Evolutionary conservation across 2,888 invertebrate species (phyloP), one percentile per base, ranked within the genome.

Genomic region (Apodemia mormo): DNA sequence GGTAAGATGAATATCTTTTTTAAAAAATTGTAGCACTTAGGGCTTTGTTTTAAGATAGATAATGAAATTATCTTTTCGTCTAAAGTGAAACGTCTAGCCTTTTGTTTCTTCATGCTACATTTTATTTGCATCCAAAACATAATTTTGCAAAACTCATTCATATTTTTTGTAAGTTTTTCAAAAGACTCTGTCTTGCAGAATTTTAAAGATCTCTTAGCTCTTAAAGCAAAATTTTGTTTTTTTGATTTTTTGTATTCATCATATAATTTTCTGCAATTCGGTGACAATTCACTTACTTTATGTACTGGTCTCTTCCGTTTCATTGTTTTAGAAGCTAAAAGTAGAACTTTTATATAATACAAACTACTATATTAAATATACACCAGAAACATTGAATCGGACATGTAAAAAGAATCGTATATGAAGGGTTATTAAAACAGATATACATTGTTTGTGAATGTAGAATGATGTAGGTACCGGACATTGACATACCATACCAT

Each of bases 81-180:
- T 14, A 43, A 37, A 30, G 69, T 58, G n/a, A 69, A 69, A 40
- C 66, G n/a, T 58, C 65, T 66, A 14, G 14, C 68, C 6, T 68
- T 68, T 8, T 29, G 1, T 3, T 68, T 65, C 12, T 65, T 68
- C 10, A n/a, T 49, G 22, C 30, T 33, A 33, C 22, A 49, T 61
- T 65, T 68, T n/a, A 65, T 49, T 69, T 69, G 69, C 65, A 69
- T 69, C 69, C 67, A 67, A 67, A 71, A 29, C 6, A 72, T 29
- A 45, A 66, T 72, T 65, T 69, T 70, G 10, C 68, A 65, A 14
- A 67, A 30, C 40, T 67, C 67, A 33, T 70, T 72, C 70, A 72
- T 69, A 1, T 69, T 65, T 40, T 65, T 45, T 37, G 67, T 67
- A 8, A 70, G 12, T 40, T 70, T 66, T 68, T 70, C 69, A 10